Conservation (phyloP, 53 echinoderm and acorn worm species). For the Stichopus horrens region DNA sequence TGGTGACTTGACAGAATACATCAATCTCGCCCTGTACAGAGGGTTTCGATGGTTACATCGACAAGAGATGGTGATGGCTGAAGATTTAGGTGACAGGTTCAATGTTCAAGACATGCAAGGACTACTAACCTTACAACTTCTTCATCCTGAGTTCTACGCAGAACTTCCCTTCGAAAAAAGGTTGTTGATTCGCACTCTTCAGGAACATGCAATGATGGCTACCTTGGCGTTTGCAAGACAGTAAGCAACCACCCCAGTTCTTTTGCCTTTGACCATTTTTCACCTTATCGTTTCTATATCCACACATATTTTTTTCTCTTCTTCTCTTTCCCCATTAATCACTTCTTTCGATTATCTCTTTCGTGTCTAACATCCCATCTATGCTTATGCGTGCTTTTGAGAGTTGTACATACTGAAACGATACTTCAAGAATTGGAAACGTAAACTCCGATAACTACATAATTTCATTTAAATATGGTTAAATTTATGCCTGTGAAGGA, state of each 20-base stretch:
- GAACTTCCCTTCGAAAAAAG: neutral
- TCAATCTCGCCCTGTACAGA: neutral
- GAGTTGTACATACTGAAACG: no score
- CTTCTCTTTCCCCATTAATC: no score
- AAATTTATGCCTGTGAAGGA: no score
- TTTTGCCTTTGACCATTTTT: no score
- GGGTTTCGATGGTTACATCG: neutral
- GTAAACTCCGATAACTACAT: no score
- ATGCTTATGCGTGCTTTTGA: no score
- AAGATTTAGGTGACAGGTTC: neutral
- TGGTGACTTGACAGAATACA: neutral
- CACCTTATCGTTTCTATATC: no score
- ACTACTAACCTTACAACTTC: neutral
- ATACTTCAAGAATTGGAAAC: no score
- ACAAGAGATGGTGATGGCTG: neutral
- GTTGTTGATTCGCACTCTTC: neutral
- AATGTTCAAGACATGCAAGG: neutral
- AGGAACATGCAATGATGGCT: neutral
- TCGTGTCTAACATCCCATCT: no score
- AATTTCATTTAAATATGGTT: no score
- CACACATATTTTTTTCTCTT: no score
- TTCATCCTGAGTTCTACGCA: neutral
- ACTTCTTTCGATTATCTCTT: no score
- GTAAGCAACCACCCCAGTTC: neutral
- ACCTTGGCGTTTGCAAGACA: neutral